These are phyloP conservation scores for Corythoichthys intestinalis DNA, from an alignment of 2,113 vertebrate species.

Conservation along the genomic window DNA sequence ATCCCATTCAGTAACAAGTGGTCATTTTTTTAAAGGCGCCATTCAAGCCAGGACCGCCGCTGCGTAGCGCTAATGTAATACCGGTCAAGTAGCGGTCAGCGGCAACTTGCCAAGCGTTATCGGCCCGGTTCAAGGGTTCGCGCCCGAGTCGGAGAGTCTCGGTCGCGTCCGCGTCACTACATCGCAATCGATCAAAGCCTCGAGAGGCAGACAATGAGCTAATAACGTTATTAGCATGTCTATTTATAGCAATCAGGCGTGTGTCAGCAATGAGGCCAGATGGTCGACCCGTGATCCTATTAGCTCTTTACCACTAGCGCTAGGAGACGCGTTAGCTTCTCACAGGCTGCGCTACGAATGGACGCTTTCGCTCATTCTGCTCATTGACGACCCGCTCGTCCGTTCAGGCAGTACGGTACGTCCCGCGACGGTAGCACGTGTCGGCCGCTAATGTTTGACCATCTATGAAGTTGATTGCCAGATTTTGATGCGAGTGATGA, in stretches of 20 bases:
- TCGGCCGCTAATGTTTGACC: neutral
- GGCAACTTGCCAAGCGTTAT: neutral
- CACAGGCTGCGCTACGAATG: constrained; percentile 15
- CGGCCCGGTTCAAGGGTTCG: neutral
- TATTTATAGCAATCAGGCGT: constrained; percentile 48
- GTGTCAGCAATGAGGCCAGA: constrained; percentile 42
- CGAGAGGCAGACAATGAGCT: constrained; percentile 21
- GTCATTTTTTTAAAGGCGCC: too few species aligned
- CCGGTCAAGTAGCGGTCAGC: neutral
- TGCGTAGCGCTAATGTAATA: neutral
- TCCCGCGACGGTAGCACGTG: constrained; percentile 19
- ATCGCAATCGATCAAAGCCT: neutral
- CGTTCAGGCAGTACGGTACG: constrained; percentile 18
- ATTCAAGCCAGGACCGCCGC: neutral
- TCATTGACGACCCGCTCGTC: constrained; percentile 20
- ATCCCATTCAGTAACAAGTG: too few species aligned
- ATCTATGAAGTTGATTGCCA: neutral
- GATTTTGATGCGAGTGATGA: too few species aligned
- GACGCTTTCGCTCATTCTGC: constrained; percentile 21
- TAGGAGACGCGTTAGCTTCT: constrained; percentile 12
- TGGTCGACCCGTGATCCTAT: constrained; percentile 57
- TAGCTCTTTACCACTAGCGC: constrained; percentile 38
- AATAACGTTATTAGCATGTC: constrained; percentile 34
- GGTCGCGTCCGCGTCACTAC: too few species aligned
- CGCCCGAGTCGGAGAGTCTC: neutral